These are phyloP conservation scores for Temnothorax longispinosus DNA, from an alignment of 1,140 invertebrate species.

Conservation along the genomic window DNA sequence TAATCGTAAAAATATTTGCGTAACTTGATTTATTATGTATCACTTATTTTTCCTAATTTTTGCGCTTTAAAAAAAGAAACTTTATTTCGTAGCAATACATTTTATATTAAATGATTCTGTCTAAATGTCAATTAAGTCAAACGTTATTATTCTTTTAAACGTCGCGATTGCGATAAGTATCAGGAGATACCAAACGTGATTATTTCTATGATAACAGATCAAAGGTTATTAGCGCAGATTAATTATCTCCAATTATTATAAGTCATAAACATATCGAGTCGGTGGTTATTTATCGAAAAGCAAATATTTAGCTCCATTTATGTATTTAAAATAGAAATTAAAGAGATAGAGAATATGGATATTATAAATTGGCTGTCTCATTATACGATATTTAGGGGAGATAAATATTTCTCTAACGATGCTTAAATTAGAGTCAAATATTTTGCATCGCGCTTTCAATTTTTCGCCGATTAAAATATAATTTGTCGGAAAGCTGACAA, in stretches of 20 bases:
- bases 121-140: not conserved
- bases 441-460: not conserved
- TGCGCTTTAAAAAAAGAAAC: not conserved
- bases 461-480: not conserved
- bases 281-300: not conserved
- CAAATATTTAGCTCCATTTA: not conserved
- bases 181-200: not conserved
- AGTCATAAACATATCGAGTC: not conserved
- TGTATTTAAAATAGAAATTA: not conserved
- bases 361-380: not conserved
- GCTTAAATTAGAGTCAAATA: not conserved
- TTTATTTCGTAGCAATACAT: not conserved
- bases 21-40: not conserved
- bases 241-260: not conserved
- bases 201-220: not conserved
- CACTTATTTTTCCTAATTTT: not conserved
- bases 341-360: not conserved
- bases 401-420: not conserved
- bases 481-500: not conserved
- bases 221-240: slow-evolving; percentile 5
- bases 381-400: not conserved
- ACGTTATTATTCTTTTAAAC: not conserved
- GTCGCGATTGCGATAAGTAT: not conserved
- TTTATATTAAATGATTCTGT: not conserved
- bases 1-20: not conserved